Percentiles rank a stretch among this genome's conserved stretches.
Conservation (phyloP, 2,113 vertebrate species). For the Gracilinanus agilis region DNA sequence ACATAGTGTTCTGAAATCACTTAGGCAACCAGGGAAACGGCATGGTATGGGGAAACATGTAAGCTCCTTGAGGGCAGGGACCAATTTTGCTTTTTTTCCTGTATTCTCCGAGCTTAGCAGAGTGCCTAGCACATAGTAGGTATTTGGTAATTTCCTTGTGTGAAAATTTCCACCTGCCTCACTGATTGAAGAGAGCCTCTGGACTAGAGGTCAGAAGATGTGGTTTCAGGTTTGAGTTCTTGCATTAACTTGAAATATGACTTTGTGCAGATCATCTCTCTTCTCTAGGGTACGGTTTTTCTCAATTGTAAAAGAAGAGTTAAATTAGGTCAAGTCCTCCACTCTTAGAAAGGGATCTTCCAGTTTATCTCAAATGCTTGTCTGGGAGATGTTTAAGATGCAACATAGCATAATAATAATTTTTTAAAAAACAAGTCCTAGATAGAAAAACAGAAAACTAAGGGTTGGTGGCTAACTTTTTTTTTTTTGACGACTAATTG, state of each 20-base stretch:
- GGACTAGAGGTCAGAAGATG: neutral
- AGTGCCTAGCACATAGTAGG: neutral
- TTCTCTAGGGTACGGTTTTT: neutral
- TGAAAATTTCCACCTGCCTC: too few species aligned
- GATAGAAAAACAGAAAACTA: neutral
- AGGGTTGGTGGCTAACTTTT: neutral
- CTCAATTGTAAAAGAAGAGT: neutral
- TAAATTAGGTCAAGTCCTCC: neutral
- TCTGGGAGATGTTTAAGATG: neutral
- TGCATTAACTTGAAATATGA: neutral
- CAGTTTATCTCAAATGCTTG: neutral
- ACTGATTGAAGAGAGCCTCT: too few species aligned
- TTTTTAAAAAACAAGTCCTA: neutral
- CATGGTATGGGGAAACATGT: neutral
- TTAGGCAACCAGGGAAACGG: neutral
- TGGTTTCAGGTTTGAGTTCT: too few species aligned
- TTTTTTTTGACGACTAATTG: slow-evolving; percentile 89
- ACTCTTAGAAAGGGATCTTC: neutral
- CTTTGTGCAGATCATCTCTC: neutral
- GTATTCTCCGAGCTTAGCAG: neutral
- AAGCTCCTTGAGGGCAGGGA: neutral
- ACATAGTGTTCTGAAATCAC: neutral
- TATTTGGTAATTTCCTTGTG: neutral
- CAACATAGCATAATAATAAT: neutral
- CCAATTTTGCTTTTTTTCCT: too few species aligned